A percentile compares a stretch with the other conserved stretches of the same genome.
Evolutionary conservation across 1,140 invertebrate species (phyloP).

Genomic region (Sycophaga agraensis): DNA sequence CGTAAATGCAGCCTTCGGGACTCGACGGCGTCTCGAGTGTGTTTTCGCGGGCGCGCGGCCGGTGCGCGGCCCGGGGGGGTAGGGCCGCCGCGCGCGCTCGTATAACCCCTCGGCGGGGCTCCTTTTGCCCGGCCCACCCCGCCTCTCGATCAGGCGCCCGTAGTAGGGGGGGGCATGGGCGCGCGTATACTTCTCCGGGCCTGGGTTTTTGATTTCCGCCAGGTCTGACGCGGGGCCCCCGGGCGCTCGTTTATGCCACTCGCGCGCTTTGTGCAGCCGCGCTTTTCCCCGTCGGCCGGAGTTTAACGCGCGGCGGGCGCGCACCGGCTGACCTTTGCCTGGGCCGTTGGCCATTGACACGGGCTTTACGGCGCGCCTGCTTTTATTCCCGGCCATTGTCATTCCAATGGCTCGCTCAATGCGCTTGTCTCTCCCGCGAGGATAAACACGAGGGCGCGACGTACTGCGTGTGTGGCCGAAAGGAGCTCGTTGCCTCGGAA

Average conservation of each 20-base stretch:
- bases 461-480: too few relatives aligned
- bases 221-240: conserved; percentile 10
- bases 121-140: background rate
- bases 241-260: background rate
- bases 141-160: background rate
- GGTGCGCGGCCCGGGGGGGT: too few relatives aligned
- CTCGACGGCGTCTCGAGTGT: background rate
- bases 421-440: too few relatives aligned
- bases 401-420: too few relatives aligned
- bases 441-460: too few relatives aligned
- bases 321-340: too few relatives aligned
- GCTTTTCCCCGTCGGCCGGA: too few relatives aligned
- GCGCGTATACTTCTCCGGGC: conserved; percentile 21
- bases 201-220: conserved; percentile 23
- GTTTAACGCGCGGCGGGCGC: too few relatives aligned
- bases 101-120: background rate
- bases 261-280: background rate
- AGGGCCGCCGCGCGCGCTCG: background rate
- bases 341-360: too few relatives aligned
- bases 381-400: too few relatives aligned
- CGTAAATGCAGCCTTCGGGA: conserved; percentile 22
- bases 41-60: conserved; percentile 24
- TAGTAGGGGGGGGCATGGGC: background rate
- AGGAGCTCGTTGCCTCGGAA: too few relatives aligned
- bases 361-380: too few relatives aligned